Evolutionary conservation across 2,113 vertebrate species (phyloP).

Genomic region (Sceloporus undulatus): DNA sequence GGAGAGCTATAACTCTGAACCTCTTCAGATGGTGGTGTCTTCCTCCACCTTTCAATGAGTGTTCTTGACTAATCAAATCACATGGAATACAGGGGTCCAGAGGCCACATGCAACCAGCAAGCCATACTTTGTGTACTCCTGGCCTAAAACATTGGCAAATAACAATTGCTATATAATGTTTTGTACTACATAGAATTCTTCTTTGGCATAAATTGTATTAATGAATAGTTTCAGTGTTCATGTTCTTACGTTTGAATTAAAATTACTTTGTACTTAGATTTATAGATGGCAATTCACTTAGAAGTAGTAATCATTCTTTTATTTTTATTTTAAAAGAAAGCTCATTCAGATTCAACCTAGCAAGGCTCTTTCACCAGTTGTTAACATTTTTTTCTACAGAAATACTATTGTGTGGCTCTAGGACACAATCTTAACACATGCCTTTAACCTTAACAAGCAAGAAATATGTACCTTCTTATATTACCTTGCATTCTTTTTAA

Average conservation of each 20-base stretch:
- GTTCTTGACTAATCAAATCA: too few species aligned
- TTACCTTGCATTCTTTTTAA: slow-evolving; percentile 45
- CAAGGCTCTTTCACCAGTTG: slow-evolving; percentile 3
- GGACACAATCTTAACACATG: slow-evolving; percentile 20
- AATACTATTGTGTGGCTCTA: neutral
- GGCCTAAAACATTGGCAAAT: neutral
- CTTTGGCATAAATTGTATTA: neutral
- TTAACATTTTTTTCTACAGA: neutral
- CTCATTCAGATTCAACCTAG: neutral
- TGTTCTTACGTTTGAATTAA: neutral
- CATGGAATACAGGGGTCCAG: neutral
- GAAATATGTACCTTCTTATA: slow-evolving; percentile 11
- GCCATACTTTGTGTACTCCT: too few species aligned
- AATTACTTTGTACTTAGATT: neutral
- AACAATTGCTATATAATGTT: neutral
- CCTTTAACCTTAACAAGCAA: slow-evolving; percentile 37
- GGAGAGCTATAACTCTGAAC: neutral
- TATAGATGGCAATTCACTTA: neutral
- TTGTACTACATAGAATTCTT: neutral
- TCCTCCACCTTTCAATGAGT: too few species aligned
- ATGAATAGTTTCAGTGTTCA: neutral
- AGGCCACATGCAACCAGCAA: too few species aligned
- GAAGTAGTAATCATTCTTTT: neutral
- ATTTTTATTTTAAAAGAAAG: neutral
- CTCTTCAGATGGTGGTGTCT: neutral